Base-by-base conservation (phyloP, 2,113 vertebrate genomes). In the Sinocyclocheilus maitianheensis region DNA sequence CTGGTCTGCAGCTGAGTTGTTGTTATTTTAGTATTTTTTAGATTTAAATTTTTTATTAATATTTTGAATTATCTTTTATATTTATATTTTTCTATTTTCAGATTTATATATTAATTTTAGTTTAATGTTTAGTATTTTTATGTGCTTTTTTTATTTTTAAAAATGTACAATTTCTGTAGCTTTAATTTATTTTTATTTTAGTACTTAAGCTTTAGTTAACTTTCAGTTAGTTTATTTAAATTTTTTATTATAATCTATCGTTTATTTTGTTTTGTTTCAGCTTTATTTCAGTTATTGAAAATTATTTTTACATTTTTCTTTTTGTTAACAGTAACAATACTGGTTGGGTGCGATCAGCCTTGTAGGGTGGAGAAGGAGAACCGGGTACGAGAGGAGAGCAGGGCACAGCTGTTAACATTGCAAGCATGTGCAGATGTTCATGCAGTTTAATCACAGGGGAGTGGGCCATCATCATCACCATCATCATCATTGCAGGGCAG, bases 401-500 rank as follows among this genome's bases (percentile, higher is more conserved):
- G 62, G 67, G 85, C 83, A 78, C 86, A 90, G 88, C 81, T 91
- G 83, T 82, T 71, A 40, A 74, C 65, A 55, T n/a, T 12, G 30
- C 37, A n/a, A 26, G 58, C 85, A 67, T 46, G 71, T 10, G 60
- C 81, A 78, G 30, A 71, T 22, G 46, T 83, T 63, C 2, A 13
- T 0, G 0, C 7, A 12, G 20, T 81, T 85, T 74, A 62, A 88
- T 58, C 63, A 83, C 55, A 60, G 26, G 34, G 69, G 83, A 48
- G 40, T 63, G 84, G n/a, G 18, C 55, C 67, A 81, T 55, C 78
- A 83, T 84, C 86, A 67, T 83, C 79, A 86, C 82, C 85, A 86
- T 86, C 53, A 40, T 26, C 26, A 78, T 55, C 78, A 84, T 79
- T 30, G 22, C 11, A 18, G 78, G 26, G 34, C 43, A 46, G 53